Percentiles rank a stretch among this genome's conserved stretches.
phyloP scores from a whole-genome alignment of 2,113 vertebrate genomes.

The Daphoenositta chrysoptera region DNA sequence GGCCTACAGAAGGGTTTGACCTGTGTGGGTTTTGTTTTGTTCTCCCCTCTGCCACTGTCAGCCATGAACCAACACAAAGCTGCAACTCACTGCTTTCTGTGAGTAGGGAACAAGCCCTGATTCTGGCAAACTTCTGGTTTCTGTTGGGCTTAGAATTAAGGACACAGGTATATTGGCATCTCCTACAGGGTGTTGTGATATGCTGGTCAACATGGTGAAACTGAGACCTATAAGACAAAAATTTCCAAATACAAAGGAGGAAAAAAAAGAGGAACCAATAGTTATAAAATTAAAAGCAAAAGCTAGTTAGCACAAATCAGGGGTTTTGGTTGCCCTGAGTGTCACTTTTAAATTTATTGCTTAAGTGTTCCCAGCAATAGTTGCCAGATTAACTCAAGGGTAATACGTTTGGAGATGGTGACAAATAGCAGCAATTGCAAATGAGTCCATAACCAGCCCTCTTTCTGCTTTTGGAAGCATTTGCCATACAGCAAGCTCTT shows the following conservation, averaged over 20 bases:
- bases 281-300: background rate
- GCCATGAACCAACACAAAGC: background rate
- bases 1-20: background rate
- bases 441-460: background rate
- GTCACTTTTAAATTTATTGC: background rate
- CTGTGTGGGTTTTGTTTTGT: background rate
- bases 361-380: background rate
- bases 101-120: background rate
- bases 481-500: background rate
- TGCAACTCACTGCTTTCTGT: background rate
- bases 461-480: background rate
- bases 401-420: background rate
- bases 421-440: background rate
- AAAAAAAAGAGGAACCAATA: background rate
- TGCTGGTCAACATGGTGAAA: background rate
- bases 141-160: background rate
- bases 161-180: background rate
- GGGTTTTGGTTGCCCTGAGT: background rate
- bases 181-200: rapidly evolving
- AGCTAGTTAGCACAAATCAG: background rate
- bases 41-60: background rate
- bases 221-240: background rate
- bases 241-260: background rate
- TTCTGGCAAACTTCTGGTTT: background rate
- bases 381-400: background rate